Base-by-base conservation (phyloP, 2,113 vertebrate genomes). In the Phaethornis superciliosus region DNA sequence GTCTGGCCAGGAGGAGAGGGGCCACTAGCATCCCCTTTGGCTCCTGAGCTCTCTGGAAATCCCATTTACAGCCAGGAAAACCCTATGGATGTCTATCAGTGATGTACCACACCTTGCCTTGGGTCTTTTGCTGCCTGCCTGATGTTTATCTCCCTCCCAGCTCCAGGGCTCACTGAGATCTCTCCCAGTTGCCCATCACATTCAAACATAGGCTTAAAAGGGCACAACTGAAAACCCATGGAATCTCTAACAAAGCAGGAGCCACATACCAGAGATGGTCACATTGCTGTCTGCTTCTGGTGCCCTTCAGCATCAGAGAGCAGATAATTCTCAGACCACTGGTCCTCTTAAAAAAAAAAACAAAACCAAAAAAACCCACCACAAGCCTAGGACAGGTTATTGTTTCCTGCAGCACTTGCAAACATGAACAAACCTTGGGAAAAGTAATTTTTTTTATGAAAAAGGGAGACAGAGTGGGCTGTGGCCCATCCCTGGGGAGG, bases 21-120 rank as follows among this genome's bases (percentile, higher is more conserved):
- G 26, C 12, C 55, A 70, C 22, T 44, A 77, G 13, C 58, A 63
- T 6, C 26, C 23, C 26, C 33, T 58, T 63, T 14, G n/a, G 49
- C 40, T 83, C 22, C 8, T 3, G 1, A 69, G 15, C 30, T 40
- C 62, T 44, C 68, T 81, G 72, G 33, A 65, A 63, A 80, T 46
- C 47, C 37, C 16, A 8, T 46, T 70, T 51, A 26, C 11, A 16
- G 16, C 47, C 24, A 30, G n/a, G 47, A 89, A 65, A 81, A n/a
- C 16, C 10, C 6, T 1, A 22, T 0, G 15, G 46, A 20, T 22
- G 7, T 8, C 55, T 81, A 14, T 13, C 2, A 9, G 51, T 1
- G 20, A 68, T 15, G 10, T 47, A 55, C 47, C 15, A 15, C 13
- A 3, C 40, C 62, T 60, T 26, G 32, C 33, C 32, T 67, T 72